Evolutionary conservation across 2,113 vertebrate genomes (phyloP).

Genomic region (Lepus europaeus): DNA sequence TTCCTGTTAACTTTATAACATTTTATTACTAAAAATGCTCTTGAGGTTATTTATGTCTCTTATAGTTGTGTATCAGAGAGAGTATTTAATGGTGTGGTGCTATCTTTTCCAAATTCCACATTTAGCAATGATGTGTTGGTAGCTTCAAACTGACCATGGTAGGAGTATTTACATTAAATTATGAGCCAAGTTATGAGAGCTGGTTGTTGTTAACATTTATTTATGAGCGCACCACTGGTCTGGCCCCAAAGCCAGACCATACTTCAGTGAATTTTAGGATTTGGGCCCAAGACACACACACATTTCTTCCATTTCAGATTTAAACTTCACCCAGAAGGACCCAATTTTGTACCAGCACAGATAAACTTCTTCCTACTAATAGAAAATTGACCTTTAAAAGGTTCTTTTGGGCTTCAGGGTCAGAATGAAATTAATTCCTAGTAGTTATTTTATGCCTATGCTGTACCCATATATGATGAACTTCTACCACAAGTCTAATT

Average conservation of each 20-base stretch:
- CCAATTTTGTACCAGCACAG: not conserved
- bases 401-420: not conserved
- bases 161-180: not conserved
- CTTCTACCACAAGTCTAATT: not conserved
- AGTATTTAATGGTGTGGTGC: not conserved
- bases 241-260: not conserved
- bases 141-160: not conserved
- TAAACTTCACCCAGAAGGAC: not conserved
- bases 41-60: not conserved
- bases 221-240: not conserved
- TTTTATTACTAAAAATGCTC: not conserved
- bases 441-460: not conserved
- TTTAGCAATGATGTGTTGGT: not conserved
- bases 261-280: not conserved
- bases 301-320: not conserved
- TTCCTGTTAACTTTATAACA: conserved; percentile 4
- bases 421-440: conserved; percentile 8
- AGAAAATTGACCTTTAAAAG: conserved; percentile 17
- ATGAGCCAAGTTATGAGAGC: not conserved
- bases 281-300: not conserved
- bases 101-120: not conserved
- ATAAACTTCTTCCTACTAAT: not conserved
- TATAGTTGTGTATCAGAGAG: not conserved
- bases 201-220: not conserved
- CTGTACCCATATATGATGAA: not conserved